Base-by-base conservation (phyloP, 2,797 vertebrate genomes). In the Eleutherodactylus coqui region DNA sequence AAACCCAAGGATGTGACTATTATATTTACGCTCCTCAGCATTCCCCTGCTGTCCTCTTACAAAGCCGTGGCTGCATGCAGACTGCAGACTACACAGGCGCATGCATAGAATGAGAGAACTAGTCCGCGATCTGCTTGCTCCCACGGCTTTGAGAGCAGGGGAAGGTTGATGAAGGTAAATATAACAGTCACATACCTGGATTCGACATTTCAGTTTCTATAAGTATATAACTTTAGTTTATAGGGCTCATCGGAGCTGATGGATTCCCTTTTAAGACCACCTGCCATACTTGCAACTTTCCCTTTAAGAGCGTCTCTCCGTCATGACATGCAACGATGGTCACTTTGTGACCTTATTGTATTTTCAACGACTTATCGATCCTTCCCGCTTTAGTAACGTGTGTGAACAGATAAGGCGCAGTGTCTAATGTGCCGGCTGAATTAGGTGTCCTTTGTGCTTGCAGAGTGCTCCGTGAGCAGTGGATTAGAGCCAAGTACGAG, bases 401-500 rank as follows among this genome's bases (percentile, higher is more conserved):
- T 62, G 69, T 75, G 49, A 49, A 45, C 24, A 75, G 21, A 85
- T 75, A 41, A 34, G 72, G 17, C 29, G 43, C 29, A 49, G 32
- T 81, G 77, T 62, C 76, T 85, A 72, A 72, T 21, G n/a, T 64
- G 9, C 78, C 19, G 13, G 49, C 60, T 82, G 27, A 82, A 47
- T 69, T 19, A 41, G 79, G 51, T 79, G 62, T 67, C 27, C 32
- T 67, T 58, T 84, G 82, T 87, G 67, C 80, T 90, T 85, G 5
- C 93, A 98, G 97, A 76, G 93, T 97, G 85, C 95, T 98, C 64
- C 92, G 95, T 60, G 97, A 98, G 76, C 97, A 98, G 88, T 98
- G 97, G 97, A 96, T 98, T 89, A 94, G 96, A 89, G 97, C 96
- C 92, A 96, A 97, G 89, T 98, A 98, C 0, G 96, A 97, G 84